Evolutionary conservation across 1,140 invertebrate genomes (phyloP).

Genomic region (Eueides isabella): DNA sequence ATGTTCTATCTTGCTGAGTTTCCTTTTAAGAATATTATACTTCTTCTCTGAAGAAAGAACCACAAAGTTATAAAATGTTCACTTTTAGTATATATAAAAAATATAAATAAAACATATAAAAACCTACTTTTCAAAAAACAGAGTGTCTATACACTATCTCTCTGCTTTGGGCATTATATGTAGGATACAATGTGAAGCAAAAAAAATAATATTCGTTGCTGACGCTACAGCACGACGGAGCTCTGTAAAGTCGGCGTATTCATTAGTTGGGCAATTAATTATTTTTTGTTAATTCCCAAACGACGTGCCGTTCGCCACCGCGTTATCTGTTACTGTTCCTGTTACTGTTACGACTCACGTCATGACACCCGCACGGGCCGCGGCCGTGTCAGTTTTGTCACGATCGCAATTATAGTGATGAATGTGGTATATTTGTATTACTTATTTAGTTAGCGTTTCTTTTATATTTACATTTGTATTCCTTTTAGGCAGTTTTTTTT

Average conservation of each 20-base stretch:
- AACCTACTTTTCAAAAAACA: no score
- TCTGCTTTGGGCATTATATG: no score
- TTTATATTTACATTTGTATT: background rate
- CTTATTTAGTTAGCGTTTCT: background rate
- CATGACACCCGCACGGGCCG: constrained; percentile 37
- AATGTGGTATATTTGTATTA: background rate
- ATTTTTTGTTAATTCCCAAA: constrained; percentile 73
- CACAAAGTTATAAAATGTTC: no score
- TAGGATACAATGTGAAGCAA: no score
- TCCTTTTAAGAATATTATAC: no score
- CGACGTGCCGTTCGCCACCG: constrained; percentile 59
- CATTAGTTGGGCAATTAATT: constrained; percentile 76
- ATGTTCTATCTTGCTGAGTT: no score
- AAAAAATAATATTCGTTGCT: constrained; percentile 27
- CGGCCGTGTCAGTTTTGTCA: constrained; percentile 21
- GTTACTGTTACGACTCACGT: constrained; percentile 48
- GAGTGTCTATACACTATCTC: no score
- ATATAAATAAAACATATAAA: no score
- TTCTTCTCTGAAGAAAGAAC: no score
- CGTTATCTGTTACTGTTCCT: constrained; percentile 57
- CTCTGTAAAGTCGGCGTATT: constrained; percentile 61
- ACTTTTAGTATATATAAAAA: no score
- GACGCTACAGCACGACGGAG: constrained; percentile 42
- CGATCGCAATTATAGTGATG: constrained; percentile 17
- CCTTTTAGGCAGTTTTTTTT: no score